These are phyloP conservation scores for Limulus polyphemus DNA, from an alignment of 2,888 invertebrate species.

Conservation along the genomic window DNA sequence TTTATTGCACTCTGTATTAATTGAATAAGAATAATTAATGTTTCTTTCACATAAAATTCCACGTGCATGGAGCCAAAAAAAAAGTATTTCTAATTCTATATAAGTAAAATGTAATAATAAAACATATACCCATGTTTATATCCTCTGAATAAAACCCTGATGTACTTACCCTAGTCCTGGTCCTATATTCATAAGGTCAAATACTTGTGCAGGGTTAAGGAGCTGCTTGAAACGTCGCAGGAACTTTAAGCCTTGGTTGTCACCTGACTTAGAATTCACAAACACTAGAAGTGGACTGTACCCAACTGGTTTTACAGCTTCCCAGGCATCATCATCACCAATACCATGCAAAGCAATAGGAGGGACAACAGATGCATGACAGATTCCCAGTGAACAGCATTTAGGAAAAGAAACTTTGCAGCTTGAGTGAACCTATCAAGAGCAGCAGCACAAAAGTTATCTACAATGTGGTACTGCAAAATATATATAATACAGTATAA, in stretches of 20 bases:
- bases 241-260: slow-evolving; percentile 95
- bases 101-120: no score
- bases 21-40: no score
- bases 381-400: slow-evolving; percentile 73
- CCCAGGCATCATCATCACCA: slow-evolving; percentile 77
- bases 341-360: slow-evolving; percentile 84
- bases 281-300: slow-evolving; percentile 81
- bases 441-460: no score
- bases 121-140: no score
- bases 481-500: no score
- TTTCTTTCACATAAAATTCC: no score
- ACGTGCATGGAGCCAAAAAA: no score
- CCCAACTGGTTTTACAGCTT: slow-evolving; percentile 58
- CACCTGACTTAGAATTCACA: slow-evolving; percentile 95
- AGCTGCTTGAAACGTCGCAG: slow-evolving; percentile 85
- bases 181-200: slow-evolving; percentile 78
- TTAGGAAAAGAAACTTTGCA: slow-evolving; percentile 67
- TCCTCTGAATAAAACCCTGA: no score
- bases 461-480: no score
- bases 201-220: slow-evolving; percentile 93
- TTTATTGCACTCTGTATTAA: no score
- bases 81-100: no score
- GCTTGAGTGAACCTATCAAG: slow-evolving; percentile 59
- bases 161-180: slow-evolving; percentile 61
- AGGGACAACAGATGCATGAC: slow-evolving; percentile 76